Evolutionary conservation across 2,797 vertebrate species (phyloP), one percentile per base, ranked within the genome.

Genomic region (Calcarius lapponicus): DNA sequence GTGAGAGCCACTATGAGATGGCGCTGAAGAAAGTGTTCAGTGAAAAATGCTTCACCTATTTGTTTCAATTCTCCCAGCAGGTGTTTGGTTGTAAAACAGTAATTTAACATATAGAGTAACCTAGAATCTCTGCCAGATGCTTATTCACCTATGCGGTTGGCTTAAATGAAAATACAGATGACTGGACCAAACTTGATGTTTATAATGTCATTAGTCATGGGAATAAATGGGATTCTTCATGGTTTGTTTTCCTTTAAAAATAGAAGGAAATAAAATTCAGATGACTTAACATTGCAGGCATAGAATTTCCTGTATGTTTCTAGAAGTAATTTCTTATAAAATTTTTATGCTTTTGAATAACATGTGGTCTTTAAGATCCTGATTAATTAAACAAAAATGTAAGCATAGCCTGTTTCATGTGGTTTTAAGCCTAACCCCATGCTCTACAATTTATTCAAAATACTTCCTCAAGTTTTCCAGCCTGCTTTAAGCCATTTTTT

Each of bases 31-130:
- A 70, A 76, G 64, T 70, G 14, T 86, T 95, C 70, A 79, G 50
- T 81, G 76, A 70, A 95, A 95, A 92, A 85, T 48, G 62, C 31
- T 95, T 86, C 67, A 79, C 56, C n/a, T 87, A 50, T 87, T 92
- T 94, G 66, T 95, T 88, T 76, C 80, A 79, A 85, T 93, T 95
- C 80, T 94, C 90, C n/a, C 86, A 71, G 78, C 73, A 88, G 78
- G 78, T 74, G 74, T 87, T 93, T 51, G 61, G 53, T 65, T 91
- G 57, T 89, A 96, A 95, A 95, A 70, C 40, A 69, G 84, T 95
- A 94, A 96, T 96, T 93, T 93, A 89, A 89, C 53, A 69, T 90
- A 95, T 53, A 91, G 84, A 95, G 48, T 91, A 96, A 96, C 81
- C 60, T 83, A 86, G 79, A 95, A 93, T 95, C 79, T 91, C 50